These are phyloP conservation scores for Patiria pectinifera DNA, from an alignment of 53 echinoderm and acorn worm species.

Conservation along the genomic window DNA sequence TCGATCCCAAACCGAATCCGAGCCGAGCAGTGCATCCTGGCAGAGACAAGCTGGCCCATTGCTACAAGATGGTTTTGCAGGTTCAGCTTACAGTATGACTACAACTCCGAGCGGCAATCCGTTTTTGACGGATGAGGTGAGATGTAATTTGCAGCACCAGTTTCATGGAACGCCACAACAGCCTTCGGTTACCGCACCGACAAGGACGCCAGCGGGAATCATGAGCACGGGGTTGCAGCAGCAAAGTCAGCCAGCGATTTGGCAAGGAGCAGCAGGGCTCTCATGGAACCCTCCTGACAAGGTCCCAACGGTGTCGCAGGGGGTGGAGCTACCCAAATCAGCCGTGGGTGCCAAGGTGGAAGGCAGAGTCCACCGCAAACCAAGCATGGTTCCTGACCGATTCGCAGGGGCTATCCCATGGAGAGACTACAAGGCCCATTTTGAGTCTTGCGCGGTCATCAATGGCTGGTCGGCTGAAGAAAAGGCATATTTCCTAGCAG, in stretches of 20 bases:
- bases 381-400: not conserved
- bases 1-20: not conserved
- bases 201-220: not conserved
- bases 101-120: not conserved
- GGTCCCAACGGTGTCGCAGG: not conserved
- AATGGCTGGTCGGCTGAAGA: slow-evolving; percentile 11
- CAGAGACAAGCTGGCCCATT: not conserved
- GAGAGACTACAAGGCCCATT: slow-evolving; percentile 17
- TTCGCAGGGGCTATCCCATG: not conserved
- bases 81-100: not conserved
- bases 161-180: not conserved
- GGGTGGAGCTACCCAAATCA: not conserved
- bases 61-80: not conserved
- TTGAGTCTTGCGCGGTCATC: slow-evolving; percentile 13
- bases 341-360: not conserved
- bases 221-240: not conserved
- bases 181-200: not conserved
- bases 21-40: not conserved
- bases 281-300: not conserved
- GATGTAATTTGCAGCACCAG: slow-evolving; percentile 2
- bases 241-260: not conserved
- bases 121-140: not conserved
- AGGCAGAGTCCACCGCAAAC: not conserved
- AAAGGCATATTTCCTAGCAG: not conserved
- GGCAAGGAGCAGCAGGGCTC: not conserved